phyloP scores from a whole-genome alignment of 2,888 invertebrate genomes.

The Phorcus lineatus region DNA sequence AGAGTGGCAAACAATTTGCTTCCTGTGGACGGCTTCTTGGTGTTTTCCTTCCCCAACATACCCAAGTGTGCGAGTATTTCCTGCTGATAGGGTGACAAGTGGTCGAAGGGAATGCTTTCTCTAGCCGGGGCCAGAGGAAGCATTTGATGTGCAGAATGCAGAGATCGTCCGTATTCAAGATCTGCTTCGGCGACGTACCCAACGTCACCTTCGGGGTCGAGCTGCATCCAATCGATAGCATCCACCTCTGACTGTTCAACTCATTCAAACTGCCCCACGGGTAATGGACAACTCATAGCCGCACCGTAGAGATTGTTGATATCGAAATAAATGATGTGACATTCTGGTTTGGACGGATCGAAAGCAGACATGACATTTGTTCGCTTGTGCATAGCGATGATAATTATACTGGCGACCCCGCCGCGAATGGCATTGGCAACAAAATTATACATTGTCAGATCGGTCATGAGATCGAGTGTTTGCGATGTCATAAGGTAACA shows the following conservation, averaged over 20 bases:
- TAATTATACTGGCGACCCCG: background rate
- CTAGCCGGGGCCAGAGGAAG: background rate
- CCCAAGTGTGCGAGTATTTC: background rate
- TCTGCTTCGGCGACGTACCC: background rate
- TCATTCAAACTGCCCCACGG: background rate
- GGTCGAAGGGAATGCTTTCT: background rate
- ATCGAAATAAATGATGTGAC: background rate
- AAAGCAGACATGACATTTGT: background rate
- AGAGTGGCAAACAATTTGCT: background rate
- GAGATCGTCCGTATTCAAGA: background rate
- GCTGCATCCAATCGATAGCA: background rate
- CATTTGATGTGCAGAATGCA: background rate
- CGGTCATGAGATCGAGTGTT: background rate
- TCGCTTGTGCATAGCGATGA: background rate
- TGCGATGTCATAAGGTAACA: background rate
- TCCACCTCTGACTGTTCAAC: background rate
- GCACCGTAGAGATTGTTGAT: background rate
- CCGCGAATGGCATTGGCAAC: background rate
- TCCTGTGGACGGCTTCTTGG: background rate
- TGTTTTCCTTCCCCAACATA: background rate
- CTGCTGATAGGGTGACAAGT: background rate
- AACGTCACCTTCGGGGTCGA: background rate
- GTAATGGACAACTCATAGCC: background rate
- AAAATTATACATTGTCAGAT: background rate
- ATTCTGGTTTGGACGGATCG: background rate